These are phyloP conservation scores for Cosmopolites sordidus DNA, from an alignment of 2,888 invertebrate genomes.

Conservation along the genomic window DNA sequence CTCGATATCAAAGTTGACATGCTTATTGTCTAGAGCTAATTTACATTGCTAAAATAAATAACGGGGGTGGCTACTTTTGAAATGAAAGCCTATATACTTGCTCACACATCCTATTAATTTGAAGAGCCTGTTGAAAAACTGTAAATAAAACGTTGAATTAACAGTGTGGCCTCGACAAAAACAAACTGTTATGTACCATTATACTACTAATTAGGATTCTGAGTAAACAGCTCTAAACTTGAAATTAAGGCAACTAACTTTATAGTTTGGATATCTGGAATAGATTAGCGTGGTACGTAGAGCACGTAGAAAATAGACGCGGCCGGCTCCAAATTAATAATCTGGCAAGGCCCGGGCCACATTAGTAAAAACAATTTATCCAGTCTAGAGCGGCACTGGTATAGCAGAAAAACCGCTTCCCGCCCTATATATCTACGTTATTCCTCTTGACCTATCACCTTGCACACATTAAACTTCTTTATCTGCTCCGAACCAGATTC, in stretches of 20 bases:
- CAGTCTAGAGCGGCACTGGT: conserved; percentile 13
- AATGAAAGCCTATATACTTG: too few relatives aligned
- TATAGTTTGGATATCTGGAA: neutral
- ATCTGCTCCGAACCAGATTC: conserved; percentile 37
- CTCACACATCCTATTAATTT: too few relatives aligned
- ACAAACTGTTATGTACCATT: too few relatives aligned
- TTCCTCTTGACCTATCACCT: conserved; percentile 31
- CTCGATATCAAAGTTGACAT: too few relatives aligned
- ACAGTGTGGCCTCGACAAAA: too few relatives aligned
- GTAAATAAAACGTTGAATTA: too few relatives aligned
- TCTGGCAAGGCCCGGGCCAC: neutral
- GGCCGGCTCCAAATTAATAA: conserved; percentile 1
- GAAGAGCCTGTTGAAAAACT: too few relatives aligned
- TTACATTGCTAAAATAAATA: too few relatives aligned
- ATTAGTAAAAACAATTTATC: conserved; percentile 26
- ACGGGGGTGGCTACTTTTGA: too few relatives aligned
- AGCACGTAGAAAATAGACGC: neutral
- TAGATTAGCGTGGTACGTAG: neutral
- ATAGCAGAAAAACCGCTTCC: conserved; percentile 11
- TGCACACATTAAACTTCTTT: conserved; percentile 39
- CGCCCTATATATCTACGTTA: conserved; percentile 24
- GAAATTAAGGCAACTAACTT: neutral
- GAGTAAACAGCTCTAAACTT: neutral
- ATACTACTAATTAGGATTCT: neutral
- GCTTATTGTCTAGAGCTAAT: too few relatives aligned